phyloP scores from a whole-genome alignment of 1,140 invertebrate species.

The Musca domestica region DNA sequence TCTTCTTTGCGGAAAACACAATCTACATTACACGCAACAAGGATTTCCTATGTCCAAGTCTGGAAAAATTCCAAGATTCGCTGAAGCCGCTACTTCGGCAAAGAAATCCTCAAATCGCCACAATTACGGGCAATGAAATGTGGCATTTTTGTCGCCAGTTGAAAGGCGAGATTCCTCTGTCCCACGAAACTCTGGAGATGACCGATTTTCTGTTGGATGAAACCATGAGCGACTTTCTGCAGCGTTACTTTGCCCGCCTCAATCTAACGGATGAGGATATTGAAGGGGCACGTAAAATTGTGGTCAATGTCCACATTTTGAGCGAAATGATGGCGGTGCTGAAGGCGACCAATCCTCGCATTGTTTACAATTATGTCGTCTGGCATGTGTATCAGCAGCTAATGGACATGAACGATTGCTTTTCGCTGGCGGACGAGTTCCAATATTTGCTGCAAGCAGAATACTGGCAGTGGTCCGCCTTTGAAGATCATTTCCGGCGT shows the following conservation, averaged over 20 bases:
- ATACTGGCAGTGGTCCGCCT: constrained; percentile 47
- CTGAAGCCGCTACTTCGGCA: constrained; percentile 23
- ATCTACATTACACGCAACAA: constrained; percentile 38
- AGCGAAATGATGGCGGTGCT: constrained; percentile 29
- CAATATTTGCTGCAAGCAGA: constrained; percentile 39
- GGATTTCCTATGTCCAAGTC: constrained; percentile 31
- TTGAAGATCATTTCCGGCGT: constrained; percentile 29
- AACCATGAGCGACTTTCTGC: constrained; percentile 35
- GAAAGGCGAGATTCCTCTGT: constrained; percentile 33
- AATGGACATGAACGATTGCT: constrained; percentile 39
- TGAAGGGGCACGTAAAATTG: constrained; percentile 34
- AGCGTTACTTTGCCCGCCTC: constrained; percentile 32
- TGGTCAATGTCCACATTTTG: constrained; percentile 33
- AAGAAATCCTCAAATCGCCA: constrained; percentile 32
- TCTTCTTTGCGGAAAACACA: constrained; percentile 42
- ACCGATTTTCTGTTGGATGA: background rate
- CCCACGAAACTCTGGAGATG: background rate
- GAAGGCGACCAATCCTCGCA: constrained; percentile 38
- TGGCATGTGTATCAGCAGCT: constrained; percentile 38
- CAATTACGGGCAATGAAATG: constrained; percentile 39
- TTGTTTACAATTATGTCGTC: constrained; percentile 42
- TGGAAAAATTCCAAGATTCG: constrained; percentile 27
- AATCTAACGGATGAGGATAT: constrained; percentile 36
- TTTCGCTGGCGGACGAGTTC: constrained; percentile 35
- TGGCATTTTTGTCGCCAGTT: constrained; percentile 38